Base-by-base conservation (phyloP, 2,113 vertebrate species). In the Nettapus auritus region DNA sequence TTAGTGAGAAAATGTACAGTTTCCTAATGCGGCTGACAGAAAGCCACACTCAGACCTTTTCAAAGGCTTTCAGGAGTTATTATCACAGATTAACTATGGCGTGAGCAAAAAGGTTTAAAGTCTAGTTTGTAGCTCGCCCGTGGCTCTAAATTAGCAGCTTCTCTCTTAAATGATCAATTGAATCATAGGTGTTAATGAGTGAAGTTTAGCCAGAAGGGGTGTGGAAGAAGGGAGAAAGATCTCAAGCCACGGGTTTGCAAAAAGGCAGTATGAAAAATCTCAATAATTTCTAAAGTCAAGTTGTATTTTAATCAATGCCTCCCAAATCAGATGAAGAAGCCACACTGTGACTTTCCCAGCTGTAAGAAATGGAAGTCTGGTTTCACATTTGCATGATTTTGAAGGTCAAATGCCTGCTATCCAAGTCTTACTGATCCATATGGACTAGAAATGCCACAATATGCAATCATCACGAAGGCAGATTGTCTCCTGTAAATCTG, bases 381-480 rank as follows among this genome's bases (percentile, higher is more conserved):
- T 97, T 97, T 96, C 97, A 94, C 96, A 98, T 98, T 98, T 98
- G 98, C 97, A 97, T 97, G 98, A 97, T 98, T 98, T 98, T 98
- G 98, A 98, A 98, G 98, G 98, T 98, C 98, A 98, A 98, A 98
- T 95, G 98, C 98, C 98, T 98, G 97, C 98, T 97, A 97, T 98
- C 98, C 97, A 98, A 98, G 97, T 98, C 98, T 98, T 97, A 93
- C 97, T 98, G 96, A 98, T 98, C 98, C 98, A 98, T 98, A 98
- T 98, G 98, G 98, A 98, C 97, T 97, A 98, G 97, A 98, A 98
- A 98, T 98, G 98, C 98, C 98, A 98, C 98, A 98, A 98, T 98
- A 98, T 98, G 98, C 98, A 98, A 97, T 97, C 98, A 97, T 98
- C 98, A 98, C 50, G 96, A 93, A 98, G 98, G 98, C 98, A 98